Evolutionary conservation across 2,113 vertebrate genomes (phyloP).

Genomic region (Tapirus terrestris): DNA sequence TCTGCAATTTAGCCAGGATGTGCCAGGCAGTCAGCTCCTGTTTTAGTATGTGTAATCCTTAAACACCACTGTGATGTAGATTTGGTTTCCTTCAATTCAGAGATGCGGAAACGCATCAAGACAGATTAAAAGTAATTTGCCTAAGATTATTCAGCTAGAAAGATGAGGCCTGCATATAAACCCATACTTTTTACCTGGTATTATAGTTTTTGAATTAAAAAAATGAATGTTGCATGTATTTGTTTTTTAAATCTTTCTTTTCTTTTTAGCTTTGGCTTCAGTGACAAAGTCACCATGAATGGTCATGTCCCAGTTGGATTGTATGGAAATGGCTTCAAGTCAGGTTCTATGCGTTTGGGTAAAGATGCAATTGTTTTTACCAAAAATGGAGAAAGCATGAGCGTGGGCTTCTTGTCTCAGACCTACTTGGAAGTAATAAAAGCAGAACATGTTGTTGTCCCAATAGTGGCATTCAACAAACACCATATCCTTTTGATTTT

Average conservation of each 20-base stretch:
- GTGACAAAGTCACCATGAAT: slow-evolving; percentile 92
- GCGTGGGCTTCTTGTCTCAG: slow-evolving; percentile 96
- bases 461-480: slow-evolving; percentile 88
- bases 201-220: background rate
- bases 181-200: background rate
- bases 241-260: background rate
- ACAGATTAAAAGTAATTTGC: background rate
- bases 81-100: background rate
- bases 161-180: background rate
- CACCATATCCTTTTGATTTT: slow-evolving; percentile 91
- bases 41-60: background rate
- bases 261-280: slow-evolving; percentile 94
- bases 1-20: background rate
- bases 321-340: slow-evolving; percentile 99
- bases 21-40: background rate
- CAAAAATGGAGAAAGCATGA: slow-evolving; percentile 89
- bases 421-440: slow-evolving; percentile 90
- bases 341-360: slow-evolving; percentile 97
- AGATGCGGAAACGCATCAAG: background rate
- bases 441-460: slow-evolving; percentile 93
- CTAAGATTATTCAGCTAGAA: background rate
- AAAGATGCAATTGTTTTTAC: slow-evolving; percentile 96
- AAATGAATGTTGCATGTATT: background rate
- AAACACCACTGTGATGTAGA: accelerated
- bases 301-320: slow-evolving; percentile 93